Evolutionary conservation across 1,140 invertebrate species (phyloP), one percentile per base, ranked within the genome.

Genomic region (Heliconius melpomene): DNA sequence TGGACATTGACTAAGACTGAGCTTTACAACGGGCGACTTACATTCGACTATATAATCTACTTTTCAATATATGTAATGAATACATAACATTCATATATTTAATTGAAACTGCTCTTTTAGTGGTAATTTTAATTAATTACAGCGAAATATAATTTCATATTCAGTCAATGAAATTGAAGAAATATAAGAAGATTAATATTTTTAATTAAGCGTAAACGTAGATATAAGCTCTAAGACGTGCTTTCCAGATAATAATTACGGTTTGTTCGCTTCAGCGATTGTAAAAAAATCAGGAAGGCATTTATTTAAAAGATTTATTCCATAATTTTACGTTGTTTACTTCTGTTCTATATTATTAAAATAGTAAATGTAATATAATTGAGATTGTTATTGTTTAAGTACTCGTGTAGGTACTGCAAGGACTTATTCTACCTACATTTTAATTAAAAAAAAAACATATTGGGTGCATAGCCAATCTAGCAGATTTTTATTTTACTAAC

Each of bases 1-100:
- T 32, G 74, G 32, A 76, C 57, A 76, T 57, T 76, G 32, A 66
- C 74, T 70, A 52, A 46, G 74, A 23, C 54, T 16, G 60, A 66
- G 60, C 11, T 66, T 66, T 66, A 66, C 57, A 13, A 66, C 7
- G 23, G 6, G 20, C 23, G 11, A 66, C 23, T 66, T 66, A 66
- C 23, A 66, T 66, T 29, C 23, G 23, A 11, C 23, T 66, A 57
- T 23, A 66, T 66, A 52, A 7, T 20, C 18, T 52, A 20, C 50
- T 52, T 52, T 52, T 50, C 32, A 6, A 13, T 40, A 13, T 40
- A 40, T 40, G 16, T 52, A 3, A 7, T 52, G 18, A 20, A 52
- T 52, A 52, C 7, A 52, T 52, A 20, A 52, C 18, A 20, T 20
- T 52, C 18, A 20, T 52, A 52, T 52, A 18, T 52, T 52, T 20